phyloP scores from a whole-genome alignment of 2,888 invertebrate species.

The Callyntrura sp. region DNA sequence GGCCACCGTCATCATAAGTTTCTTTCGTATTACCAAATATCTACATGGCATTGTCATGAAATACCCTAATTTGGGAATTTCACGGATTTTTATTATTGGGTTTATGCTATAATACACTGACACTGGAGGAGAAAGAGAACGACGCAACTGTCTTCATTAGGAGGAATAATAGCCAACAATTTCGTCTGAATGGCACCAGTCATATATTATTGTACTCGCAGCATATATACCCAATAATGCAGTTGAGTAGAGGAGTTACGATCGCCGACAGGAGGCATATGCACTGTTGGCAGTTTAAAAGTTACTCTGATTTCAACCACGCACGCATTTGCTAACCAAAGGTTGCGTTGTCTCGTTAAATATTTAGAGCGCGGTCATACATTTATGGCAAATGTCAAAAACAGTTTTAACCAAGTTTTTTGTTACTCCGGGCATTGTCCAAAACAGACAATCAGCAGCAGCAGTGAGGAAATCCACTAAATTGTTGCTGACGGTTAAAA shows the following conservation, averaged over 20 bases:
- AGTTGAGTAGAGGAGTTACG: background rate
- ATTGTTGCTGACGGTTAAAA: too few relatives aligned
- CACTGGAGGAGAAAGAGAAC: slow-evolving; percentile 8
- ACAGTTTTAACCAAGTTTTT: too few relatives aligned
- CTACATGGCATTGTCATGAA: slow-evolving; percentile 49
- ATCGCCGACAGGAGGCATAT: background rate
- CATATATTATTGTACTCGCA: slow-evolving; percentile 9
- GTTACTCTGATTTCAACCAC: slow-evolving; percentile 1
- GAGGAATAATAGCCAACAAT: slow-evolving; percentile 36
- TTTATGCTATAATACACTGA: too few relatives aligned
- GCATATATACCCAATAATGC: background rate
- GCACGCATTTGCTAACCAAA: background rate
- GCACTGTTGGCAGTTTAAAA: background rate
- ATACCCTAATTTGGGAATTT: slow-evolving; percentile 63
- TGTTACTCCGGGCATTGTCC: too few relatives aligned
- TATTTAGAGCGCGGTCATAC: background rate
- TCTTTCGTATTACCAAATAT: slow-evolving; percentile 56
- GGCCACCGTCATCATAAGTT: slow-evolving; percentile 8
- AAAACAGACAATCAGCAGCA: too few relatives aligned
- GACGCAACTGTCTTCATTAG: slow-evolving; percentile 55
- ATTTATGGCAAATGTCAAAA: slow-evolving; percentile 19
- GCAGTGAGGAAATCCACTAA: too few relatives aligned
- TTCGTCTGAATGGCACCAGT: slow-evolving; percentile 42
- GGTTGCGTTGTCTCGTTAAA: slow-evolving; percentile 23
- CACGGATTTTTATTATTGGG: slow-evolving; percentile 49